Conservation (phyloP, 2,797 vertebrate species). For the Phrynocephalus guinanensis region DNA sequence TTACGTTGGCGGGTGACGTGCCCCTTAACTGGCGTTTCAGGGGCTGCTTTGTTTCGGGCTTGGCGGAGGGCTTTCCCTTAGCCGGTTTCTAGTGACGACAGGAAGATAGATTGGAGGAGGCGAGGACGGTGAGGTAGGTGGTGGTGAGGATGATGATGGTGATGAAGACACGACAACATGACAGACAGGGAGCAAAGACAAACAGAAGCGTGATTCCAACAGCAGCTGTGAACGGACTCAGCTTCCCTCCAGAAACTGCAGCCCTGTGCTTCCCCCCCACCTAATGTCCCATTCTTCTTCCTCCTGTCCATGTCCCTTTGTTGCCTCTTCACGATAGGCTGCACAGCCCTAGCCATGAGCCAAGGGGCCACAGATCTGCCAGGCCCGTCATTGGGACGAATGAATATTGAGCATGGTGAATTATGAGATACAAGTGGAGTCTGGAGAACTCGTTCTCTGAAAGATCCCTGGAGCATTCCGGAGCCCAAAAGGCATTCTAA, state of each 20-base stretch:
- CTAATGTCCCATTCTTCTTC: neutral
- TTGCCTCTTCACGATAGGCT: too few species aligned
- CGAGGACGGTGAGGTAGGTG: conserved; percentile 19
- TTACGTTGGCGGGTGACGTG: conserved; percentile 17
- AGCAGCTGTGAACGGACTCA: neutral
- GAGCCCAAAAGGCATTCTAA: too few species aligned
- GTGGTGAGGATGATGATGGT: neutral
- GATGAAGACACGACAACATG: neutral
- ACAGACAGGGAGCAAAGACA: conserved; percentile 34
- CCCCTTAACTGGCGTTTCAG: conserved; percentile 42
- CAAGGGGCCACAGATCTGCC: too few species aligned
- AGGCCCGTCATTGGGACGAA: too few species aligned
- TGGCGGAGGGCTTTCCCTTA: conserved; percentile 64
- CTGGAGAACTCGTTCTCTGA: too few species aligned
- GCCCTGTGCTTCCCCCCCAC: neutral
- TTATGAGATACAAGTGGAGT: too few species aligned
- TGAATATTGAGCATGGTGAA: too few species aligned
- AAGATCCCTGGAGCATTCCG: too few species aligned
- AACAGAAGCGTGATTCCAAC: neutral
- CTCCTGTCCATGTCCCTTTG: too few species aligned
- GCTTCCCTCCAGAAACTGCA: neutral
- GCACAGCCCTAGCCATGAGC: too few species aligned
- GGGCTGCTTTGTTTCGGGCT: conserved; percentile 60
- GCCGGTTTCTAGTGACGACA: conserved; percentile 69
- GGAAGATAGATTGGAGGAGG: neutral